phyloP scores from a whole-genome alignment of 2,797 vertebrate genomes.

The Megaceryle alcyon region DNA sequence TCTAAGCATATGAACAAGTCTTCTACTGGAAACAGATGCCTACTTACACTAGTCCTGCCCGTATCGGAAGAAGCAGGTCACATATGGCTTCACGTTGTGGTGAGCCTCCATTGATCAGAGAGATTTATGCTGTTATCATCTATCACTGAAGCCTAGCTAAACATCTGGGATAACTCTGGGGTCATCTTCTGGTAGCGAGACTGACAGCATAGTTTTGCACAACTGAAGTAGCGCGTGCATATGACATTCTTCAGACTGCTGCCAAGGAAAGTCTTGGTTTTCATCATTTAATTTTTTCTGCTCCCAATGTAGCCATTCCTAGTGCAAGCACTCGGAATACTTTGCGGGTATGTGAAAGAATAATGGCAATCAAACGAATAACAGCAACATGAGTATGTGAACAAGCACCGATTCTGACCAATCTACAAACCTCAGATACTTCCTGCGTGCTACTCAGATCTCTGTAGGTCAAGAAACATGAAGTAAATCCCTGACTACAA shows the following conservation, averaged over 20 bases:
- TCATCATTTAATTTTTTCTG: neutral
- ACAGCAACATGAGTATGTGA: neutral
- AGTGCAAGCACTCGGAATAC: neutral
- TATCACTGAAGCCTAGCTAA: neutral
- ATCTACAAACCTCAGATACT: neutral
- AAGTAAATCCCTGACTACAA: neutral
- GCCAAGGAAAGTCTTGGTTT: neutral
- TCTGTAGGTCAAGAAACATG: neutral
- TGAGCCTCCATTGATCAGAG: neutral
- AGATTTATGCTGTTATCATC: neutral
- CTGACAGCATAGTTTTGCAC: neutral
- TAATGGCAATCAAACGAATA: neutral
- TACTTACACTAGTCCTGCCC: neutral
- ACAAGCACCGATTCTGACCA: neutral
- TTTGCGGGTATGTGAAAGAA: neutral
- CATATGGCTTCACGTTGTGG: accelerated
- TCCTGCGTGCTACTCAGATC: neutral
- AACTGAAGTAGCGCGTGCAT: neutral
- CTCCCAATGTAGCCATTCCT: neutral
- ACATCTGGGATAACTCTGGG: neutral
- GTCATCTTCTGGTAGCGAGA: neutral
- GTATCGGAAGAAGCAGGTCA: neutral
- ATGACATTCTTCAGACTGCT: neutral
- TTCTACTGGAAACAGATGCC: neutral
- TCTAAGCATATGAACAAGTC: neutral